Percentiles rank a stretch among this genome's conserved stretches.
phyloP scores from a whole-genome alignment of 2,888 invertebrate genomes.

The Plagiodera versicolora region DNA sequence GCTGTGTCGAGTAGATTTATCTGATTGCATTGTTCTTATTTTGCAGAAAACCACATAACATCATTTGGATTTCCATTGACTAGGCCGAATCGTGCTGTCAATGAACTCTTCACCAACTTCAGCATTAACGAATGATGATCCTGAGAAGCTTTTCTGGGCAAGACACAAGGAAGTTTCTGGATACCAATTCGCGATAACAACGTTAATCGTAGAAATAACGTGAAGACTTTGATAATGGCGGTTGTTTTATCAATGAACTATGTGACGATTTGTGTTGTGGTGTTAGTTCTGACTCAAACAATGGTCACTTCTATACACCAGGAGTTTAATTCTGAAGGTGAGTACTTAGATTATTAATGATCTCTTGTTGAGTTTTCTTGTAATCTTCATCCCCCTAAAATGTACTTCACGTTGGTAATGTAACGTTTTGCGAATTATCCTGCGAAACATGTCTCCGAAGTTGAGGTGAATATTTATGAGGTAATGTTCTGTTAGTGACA shows the following conservation, averaged over 20 bases:
- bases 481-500: background rate
- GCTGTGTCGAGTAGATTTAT: too few relatives aligned
- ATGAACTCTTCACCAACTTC: background rate
- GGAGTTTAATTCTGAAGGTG: background rate
- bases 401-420: too few relatives aligned
- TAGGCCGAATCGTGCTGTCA: too few relatives aligned
- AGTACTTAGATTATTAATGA: background rate
- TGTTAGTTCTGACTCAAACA: slow-evolving; percentile 19
- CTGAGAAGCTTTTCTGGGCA: background rate
- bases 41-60: background rate
- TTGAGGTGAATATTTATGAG: background rate
- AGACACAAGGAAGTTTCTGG: background rate
- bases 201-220: background rate
- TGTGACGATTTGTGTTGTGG: slow-evolving; percentile 23
- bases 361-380: too few relatives aligned
- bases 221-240: slow-evolving; percentile 14
- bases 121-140: background rate
- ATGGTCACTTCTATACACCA: background rate
- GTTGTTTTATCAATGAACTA: slow-evolving; percentile 23
- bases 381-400: too few relatives aligned
- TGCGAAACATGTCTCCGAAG: background rate
- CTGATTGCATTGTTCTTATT: too few relatives aligned
- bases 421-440: too few relatives aligned
- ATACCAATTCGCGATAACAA: background rate
- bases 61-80: background rate